phyloP scores from a whole-genome alignment of 2,888 invertebrate genomes.

The Arctia plantaginis region DNA sequence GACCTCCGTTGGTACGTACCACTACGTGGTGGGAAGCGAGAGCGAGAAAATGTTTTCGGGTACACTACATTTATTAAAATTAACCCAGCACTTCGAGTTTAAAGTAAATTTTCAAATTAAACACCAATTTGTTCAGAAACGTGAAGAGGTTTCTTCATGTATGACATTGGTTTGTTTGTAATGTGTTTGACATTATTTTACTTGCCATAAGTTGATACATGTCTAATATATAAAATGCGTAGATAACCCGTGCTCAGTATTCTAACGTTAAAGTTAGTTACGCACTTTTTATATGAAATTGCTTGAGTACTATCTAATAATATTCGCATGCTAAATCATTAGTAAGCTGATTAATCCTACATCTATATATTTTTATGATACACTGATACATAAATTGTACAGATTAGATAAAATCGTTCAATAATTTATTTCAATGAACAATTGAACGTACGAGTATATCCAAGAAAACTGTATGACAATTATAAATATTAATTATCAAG shows the following conservation, averaged over 20 bases:
- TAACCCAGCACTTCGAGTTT: too few species aligned
- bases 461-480: not conserved
- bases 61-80: too few species aligned
- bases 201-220: too few species aligned
- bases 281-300: not conserved
- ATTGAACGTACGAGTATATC: not conserved
- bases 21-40: too few species aligned
- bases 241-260: not conserved
- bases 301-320: not conserved
- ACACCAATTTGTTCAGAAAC: too few species aligned
- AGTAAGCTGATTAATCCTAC: not conserved
- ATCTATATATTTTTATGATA: not conserved
- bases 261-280: not conserved
- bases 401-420: not conserved
- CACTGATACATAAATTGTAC: not conserved
- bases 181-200: too few species aligned
- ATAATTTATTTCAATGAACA: conserved; percentile 2
- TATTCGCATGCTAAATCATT: not conserved
- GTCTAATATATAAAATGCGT: too few species aligned
- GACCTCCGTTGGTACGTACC: too few species aligned
- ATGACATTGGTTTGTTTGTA: too few species aligned
- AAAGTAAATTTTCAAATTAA: too few species aligned
- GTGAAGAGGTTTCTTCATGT: too few species aligned
- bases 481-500: conserved; percentile 1
- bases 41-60: too few species aligned